Conservation (phyloP, 2,888 invertebrate species). For the Melanostoma scalare region DNA sequence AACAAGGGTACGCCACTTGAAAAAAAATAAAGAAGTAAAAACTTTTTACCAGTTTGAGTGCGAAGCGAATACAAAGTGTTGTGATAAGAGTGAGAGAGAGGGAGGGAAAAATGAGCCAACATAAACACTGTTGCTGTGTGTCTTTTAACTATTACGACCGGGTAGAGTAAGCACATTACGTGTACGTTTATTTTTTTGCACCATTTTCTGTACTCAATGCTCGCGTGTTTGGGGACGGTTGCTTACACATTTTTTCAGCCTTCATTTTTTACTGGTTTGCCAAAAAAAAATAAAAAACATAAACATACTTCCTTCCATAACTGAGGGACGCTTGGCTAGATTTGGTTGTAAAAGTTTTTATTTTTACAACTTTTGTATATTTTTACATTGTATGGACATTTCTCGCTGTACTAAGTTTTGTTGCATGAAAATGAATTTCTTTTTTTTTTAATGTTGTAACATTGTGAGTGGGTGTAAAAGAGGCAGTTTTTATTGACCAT, state of each 20-base stretch:
- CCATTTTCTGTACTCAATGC: constrained; percentile 5
- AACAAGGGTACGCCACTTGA: constrained; percentile 17
- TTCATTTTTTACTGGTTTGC: constrained; percentile 1
- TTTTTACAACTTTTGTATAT: too few relatives aligned
- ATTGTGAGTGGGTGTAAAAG: neutral
- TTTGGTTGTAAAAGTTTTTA: constrained; percentile 13
- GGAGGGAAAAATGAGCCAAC: neutral
- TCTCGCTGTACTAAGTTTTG: neutral
- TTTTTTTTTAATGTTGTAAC: neutral
- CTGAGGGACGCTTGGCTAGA: neutral
- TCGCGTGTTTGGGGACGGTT: neutral
- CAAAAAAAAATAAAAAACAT: neutral
- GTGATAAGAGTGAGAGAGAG: neutral
- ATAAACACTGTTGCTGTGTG: constrained; percentile 38
- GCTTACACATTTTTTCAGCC: constrained; percentile 4
- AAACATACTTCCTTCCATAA: neutral
- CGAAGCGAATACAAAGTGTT: constrained; percentile 10
- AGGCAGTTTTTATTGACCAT: constrained; percentile 24
- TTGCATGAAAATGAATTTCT: neutral
- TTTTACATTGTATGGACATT: too few relatives aligned
- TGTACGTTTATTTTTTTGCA: constrained; percentile 24
- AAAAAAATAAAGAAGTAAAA: constrained; percentile 6
- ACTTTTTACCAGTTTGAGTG: constrained; percentile 23
- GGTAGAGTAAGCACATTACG: constrained; percentile 56
- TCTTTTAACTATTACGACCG: constrained; percentile 54